phyloP scores from a whole-genome alignment of 2,113 vertebrate species.

The Spizaetus ornatus region DNA sequence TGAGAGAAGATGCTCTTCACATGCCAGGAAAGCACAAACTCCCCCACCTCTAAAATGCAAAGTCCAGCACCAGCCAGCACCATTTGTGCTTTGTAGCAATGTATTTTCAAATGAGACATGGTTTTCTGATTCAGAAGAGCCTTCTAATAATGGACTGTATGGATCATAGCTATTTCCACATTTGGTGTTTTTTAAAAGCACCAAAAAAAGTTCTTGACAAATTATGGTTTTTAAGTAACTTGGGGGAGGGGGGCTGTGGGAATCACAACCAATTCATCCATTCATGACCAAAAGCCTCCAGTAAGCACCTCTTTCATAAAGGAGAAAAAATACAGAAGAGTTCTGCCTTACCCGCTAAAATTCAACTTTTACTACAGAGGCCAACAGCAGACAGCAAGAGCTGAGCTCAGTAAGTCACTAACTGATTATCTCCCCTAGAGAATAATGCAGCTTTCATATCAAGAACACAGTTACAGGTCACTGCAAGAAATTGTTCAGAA shows the following conservation, averaged over 20 bases:
- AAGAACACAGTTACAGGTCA: neutral
- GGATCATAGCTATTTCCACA: neutral
- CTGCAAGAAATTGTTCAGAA: constrained; percentile 17
- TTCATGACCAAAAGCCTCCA: neutral
- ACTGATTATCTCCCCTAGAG: neutral
- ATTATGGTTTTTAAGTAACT: neutral
- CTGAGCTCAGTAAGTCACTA: neutral
- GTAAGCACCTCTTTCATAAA: neutral
- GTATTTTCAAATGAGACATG: neutral
- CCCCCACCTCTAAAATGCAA: neutral
- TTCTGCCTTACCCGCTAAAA: neutral
- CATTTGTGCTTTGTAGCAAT: neutral
- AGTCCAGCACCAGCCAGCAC: neutral
- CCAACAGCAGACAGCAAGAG: neutral
- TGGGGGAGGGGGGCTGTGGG: too few relatives aligned
- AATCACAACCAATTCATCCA: neutral
- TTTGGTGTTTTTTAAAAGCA: neutral
- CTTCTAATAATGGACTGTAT: neutral
- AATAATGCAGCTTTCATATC: neutral
- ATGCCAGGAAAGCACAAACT: neutral
- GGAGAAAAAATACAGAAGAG: neutral
- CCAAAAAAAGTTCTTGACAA: neutral
- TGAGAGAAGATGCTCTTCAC: neutral
- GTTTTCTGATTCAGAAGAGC: neutral
- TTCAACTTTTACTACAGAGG: neutral